A percentile compares a stretch with the other conserved stretches of the same genome.
Conservation (phyloP, 1,140 invertebrate species). For the Bradynema listronoti region DNA sequence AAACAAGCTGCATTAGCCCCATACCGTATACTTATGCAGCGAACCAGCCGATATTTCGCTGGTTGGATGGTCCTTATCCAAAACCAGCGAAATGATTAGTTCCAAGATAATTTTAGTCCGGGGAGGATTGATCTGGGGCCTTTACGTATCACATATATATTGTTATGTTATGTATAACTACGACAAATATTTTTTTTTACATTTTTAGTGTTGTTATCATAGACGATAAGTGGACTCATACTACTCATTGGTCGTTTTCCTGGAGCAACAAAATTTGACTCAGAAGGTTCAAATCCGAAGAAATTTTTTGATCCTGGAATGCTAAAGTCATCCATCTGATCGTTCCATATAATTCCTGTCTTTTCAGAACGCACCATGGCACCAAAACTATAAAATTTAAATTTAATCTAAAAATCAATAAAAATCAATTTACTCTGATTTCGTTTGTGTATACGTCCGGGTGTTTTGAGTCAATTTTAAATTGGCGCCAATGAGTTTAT, state of each 20-base stretch:
- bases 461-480: too few relatives aligned
- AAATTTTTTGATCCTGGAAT: slow-evolving; percentile 69
- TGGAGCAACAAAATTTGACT: slow-evolving; percentile 70
- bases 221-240: slow-evolving; percentile 78
- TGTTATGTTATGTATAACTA: slow-evolving; percentile 5
- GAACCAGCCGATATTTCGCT: too few relatives aligned
- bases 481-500: too few relatives aligned
- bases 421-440: too few relatives aligned
- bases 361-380: slow-evolving; percentile 67
- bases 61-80: too few relatives aligned
- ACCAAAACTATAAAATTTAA: slow-evolving; percentile 67
- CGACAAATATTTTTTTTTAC: slow-evolving; percentile 56
- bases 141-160: too few relatives aligned
- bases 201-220: slow-evolving; percentile 67
- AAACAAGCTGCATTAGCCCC: too few relatives aligned
- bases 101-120: too few relatives aligned
- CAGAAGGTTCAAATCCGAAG: slow-evolving; percentile 68
- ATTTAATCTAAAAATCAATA: not conserved
- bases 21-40: too few relatives aligned
- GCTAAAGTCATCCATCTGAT: slow-evolving; percentile 90
- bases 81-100: too few relatives aligned
- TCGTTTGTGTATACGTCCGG: too few relatives aligned
- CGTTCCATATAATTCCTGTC: slow-evolving; percentile 84
- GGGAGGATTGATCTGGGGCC: too few relatives aligned
- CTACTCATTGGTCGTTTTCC: slow-evolving; percentile 82